A percentile compares a stretch with the other conserved stretches of the same genome.
Conservation (phyloP, 2,113 vertebrate species). For the Amblyopsis rosae region DNA sequence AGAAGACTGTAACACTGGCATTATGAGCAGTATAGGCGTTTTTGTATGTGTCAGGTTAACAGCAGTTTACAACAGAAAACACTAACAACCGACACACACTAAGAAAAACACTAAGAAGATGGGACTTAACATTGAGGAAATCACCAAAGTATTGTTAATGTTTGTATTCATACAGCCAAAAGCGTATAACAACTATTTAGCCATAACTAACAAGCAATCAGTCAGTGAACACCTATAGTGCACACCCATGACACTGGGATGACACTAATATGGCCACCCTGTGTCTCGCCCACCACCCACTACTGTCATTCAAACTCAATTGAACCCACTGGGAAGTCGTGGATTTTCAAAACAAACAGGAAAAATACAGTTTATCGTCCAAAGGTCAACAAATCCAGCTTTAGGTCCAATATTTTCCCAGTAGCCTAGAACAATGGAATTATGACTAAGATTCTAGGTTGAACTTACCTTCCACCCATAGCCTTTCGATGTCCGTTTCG, state of each 20-base stretch:
- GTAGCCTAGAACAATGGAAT: background rate
- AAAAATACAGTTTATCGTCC: background rate
- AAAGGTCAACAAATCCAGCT: background rate
- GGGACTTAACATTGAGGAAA: background rate
- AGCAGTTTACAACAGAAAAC: constrained; percentile 12
- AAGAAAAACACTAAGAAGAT: background rate
- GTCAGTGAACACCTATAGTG: constrained; percentile 44
- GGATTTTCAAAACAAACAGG: background rate
- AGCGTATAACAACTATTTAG: too few species aligned
- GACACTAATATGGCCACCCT: constrained; percentile 43
- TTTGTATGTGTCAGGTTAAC: constrained; percentile 14
- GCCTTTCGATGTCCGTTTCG: constrained; percentile 95
- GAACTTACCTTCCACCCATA: constrained; percentile 98
- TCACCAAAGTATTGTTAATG: background rate
- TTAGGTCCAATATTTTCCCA: too few species aligned
- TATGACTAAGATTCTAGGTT: background rate
- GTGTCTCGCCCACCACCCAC: constrained; percentile 26
- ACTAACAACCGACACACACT: constrained; percentile 2
- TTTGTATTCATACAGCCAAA: background rate
- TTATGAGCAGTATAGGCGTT: background rate
- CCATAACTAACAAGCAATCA: too few species aligned
- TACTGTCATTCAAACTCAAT: constrained; percentile 30
- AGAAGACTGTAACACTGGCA: constrained; percentile 19
- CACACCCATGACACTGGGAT: constrained; percentile 43
- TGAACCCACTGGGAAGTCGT: background rate